These are phyloP conservation scores for Microctenopoma lineatum DNA, from an alignment of 2,797 vertebrate species.

Conservation along the genomic window DNA sequence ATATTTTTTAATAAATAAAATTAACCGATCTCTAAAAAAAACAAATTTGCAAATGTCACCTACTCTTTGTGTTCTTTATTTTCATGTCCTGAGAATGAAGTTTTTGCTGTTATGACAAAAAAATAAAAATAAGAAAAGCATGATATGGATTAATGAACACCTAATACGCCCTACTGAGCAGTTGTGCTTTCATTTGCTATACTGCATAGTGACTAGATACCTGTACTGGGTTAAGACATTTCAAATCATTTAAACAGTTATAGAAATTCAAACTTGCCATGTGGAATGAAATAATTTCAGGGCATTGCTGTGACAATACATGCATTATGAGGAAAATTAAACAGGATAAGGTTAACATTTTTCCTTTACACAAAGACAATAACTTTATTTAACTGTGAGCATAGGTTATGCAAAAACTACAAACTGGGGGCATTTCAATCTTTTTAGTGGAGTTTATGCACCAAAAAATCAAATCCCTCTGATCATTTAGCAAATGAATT, in stretches of 20 bases:
- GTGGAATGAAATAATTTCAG: slow-evolving; percentile 64
- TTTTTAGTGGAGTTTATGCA: slow-evolving; percentile 37
- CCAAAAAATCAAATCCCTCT: slow-evolving; percentile 43
- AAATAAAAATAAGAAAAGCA: slow-evolving; percentile 43
- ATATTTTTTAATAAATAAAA: slow-evolving; percentile 81
- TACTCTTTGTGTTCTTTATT: slow-evolving; percentile 66
- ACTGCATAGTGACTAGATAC: slow-evolving; percentile 79
- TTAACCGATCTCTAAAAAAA: slow-evolving; percentile 74
- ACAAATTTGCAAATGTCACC: slow-evolving; percentile 62
- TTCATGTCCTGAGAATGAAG: slow-evolving; percentile 75
- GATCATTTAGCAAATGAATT: slow-evolving; percentile 71
- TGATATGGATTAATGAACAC: slow-evolving; percentile 48
- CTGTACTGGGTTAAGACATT: slow-evolving; percentile 54
- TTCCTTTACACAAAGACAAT: slow-evolving; percentile 71
- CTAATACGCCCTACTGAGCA: slow-evolving; percentile 49
- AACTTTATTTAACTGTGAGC: slow-evolving; percentile 48
- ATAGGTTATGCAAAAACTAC: slow-evolving; percentile 54
- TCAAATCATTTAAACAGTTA: slow-evolving; percentile 44
- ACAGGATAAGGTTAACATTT: slow-evolving; percentile 70
- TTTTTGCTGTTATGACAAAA: slow-evolving; percentile 59
- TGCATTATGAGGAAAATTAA: slow-evolving; percentile 78
- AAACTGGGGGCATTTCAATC: slow-evolving; percentile 50
- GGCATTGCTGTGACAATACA: slow-evolving; percentile 71
- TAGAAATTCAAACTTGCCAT: slow-evolving; percentile 53
- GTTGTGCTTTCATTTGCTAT: slow-evolving; percentile 74